A percentile compares a stretch with the other conserved stretches of the same genome.
Conservation (phyloP, 2,113 vertebrate species). For the Peromyscus maniculatus region DNA sequence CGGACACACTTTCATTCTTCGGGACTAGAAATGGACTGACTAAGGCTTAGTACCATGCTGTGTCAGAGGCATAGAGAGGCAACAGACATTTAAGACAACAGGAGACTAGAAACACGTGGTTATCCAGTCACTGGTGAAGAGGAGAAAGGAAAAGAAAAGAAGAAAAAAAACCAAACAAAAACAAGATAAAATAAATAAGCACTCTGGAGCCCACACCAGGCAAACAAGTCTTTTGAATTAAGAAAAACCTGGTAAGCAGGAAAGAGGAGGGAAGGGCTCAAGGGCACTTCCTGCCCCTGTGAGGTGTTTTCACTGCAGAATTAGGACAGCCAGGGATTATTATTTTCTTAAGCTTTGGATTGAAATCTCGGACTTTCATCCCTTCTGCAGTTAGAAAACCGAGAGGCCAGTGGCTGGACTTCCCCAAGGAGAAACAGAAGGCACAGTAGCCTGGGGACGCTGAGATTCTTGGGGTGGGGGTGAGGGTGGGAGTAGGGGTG, state of each 20-base stretch:
- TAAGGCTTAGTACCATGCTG: slow-evolving; percentile 38
- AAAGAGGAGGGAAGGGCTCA: slow-evolving; percentile 84
- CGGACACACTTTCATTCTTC: background rate
- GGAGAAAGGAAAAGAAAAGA: slow-evolving; percentile 18
- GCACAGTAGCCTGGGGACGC: slow-evolving; percentile 54
- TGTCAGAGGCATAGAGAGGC: slow-evolving; percentile 46
- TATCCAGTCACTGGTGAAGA: slow-evolving; percentile 44
- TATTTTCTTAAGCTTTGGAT: slow-evolving; percentile 88
- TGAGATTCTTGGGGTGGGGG: slow-evolving; percentile 43
- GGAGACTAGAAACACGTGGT: background rate
- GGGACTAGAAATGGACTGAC: slow-evolving; percentile 48
- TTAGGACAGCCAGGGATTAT: slow-evolving; percentile 88
- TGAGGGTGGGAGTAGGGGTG: too few species aligned
- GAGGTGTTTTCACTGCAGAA: slow-evolving; percentile 85
- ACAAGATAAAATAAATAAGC: slow-evolving; percentile 67
- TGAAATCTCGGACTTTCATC: slow-evolving; percentile 87
- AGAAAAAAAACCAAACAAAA: background rate
- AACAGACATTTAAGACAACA: slow-evolving; percentile 25
- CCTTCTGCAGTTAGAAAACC: slow-evolving; percentile 77
- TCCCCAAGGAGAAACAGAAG: slow-evolving; percentile 58
- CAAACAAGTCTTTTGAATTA: slow-evolving; percentile 87
- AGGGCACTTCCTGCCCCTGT: slow-evolving; percentile 82
- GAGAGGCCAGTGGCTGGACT: slow-evolving; percentile 71
- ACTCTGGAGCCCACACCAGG: slow-evolving; percentile 65
- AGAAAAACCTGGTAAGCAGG: slow-evolving; percentile 84